Conservation (phyloP, 2,113 vertebrate species). For the Calidris pugnax region DNA sequence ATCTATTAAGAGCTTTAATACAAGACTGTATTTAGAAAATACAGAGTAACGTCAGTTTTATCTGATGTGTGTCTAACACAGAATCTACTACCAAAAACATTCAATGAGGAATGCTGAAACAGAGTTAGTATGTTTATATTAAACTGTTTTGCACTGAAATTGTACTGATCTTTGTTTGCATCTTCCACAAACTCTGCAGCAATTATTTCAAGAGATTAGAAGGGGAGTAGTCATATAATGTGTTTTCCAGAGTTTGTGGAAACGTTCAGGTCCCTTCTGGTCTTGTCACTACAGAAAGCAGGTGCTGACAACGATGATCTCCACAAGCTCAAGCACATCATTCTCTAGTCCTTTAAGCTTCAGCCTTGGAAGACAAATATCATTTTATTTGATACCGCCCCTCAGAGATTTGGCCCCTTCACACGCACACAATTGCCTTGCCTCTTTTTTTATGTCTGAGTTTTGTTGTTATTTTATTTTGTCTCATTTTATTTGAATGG, state of each 20-base stretch:
- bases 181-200: not conserved
- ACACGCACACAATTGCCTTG: not conserved
- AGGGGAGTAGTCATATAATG: accelerated
- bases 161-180: not conserved
- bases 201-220: not conserved
- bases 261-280: not conserved
- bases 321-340: not conserved
- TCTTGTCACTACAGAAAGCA: not conserved
- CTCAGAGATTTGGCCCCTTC: not conserved
- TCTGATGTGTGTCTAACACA: not conserved
- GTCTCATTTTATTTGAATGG: not conserved
- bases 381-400: accelerated
- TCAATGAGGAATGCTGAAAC: not conserved
- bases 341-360: not conserved
- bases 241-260: not conserved
- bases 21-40: not conserved
- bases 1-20: not conserved
- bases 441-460: not conserved
- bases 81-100: not conserved
- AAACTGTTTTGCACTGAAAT: not conserved
- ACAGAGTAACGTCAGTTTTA: not conserved
- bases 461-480: not conserved
- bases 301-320: not conserved
- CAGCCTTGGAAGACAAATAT: not conserved
- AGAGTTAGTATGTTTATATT: not conserved